These are phyloP conservation scores for Pantala flavescens DNA, from an alignment of 1,140 invertebrate species.

Conservation along the genomic window DNA sequence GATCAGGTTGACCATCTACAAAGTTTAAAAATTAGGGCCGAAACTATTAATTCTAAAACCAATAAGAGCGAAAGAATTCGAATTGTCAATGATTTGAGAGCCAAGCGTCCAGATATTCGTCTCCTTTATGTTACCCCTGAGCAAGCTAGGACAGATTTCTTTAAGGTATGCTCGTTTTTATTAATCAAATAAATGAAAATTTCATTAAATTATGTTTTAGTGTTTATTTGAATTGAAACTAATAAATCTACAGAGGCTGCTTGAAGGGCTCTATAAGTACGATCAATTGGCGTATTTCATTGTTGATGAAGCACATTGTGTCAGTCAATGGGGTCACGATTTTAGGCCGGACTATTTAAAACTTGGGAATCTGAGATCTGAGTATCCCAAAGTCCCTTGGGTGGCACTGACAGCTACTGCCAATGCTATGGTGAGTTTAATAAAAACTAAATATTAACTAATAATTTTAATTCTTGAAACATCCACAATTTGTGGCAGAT, in stretches of 20 bases:
- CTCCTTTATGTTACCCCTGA: constrained; percentile 90
- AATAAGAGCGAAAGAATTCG: constrained; percentile 54
- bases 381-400: constrained; percentile 61
- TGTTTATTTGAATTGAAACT: neutral
- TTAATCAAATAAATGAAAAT: neutral
- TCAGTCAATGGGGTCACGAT: constrained; percentile 96
- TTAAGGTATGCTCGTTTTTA: constrained; percentile 40
- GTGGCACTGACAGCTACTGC: constrained; percentile 93
- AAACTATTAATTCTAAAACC: constrained; percentile 85
- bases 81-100: constrained; percentile 62
- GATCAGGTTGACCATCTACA: constrained; percentile 46
- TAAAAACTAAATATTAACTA: neutral
- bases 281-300: constrained; percentile 49
- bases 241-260: constrained; percentile 28
- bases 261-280: constrained; percentile 37
- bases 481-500: neutral
- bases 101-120: constrained; percentile 55
- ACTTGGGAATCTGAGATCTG: constrained; percentile 59
- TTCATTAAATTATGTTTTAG: neutral
- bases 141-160: constrained; percentile 66
- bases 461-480: neutral
- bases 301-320: constrained; percentile 96
- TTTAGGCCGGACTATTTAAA: constrained; percentile 91
- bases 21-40: constrained; percentile 56
- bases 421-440: constrained; percentile 34